phyloP scores from a whole-genome alignment of 2,888 invertebrate genomes.

The Leptura quadrifasciata region DNA sequence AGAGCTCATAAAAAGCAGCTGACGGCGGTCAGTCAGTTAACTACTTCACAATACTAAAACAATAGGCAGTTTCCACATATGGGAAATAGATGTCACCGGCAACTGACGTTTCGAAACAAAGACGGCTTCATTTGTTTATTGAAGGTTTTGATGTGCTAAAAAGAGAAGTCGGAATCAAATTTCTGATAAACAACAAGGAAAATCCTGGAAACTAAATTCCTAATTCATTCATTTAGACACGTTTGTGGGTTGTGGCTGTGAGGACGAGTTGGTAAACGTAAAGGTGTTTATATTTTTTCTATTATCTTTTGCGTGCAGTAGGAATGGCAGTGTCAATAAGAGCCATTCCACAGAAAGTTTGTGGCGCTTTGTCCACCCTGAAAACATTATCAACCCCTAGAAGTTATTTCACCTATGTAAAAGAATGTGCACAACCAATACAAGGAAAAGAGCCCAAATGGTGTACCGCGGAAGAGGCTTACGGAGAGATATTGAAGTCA shows the following conservation, averaged over 20 bases:
- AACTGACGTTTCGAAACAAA: constrained; percentile 1
- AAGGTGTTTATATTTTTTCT: constrained; percentile 27
- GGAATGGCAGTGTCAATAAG: constrained; percentile 67
- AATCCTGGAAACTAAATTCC: neutral
- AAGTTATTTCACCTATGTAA: constrained; percentile 85
- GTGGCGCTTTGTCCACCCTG: constrained; percentile 64
- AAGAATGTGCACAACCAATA: constrained; percentile 88
- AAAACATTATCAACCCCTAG: constrained; percentile 71
- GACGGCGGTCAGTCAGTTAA: no score
- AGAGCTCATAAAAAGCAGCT: no score
- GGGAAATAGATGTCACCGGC: neutral
- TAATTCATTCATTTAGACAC: neutral
- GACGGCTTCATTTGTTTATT: neutral
- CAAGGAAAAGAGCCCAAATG: constrained; percentile 83
- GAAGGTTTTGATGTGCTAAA: neutral
- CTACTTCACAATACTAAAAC: no score
- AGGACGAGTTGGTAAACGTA: neutral
- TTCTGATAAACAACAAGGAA: neutral
- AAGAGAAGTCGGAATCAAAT: neutral
- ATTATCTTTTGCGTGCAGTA: constrained; percentile 7
- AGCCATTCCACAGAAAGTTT: constrained; percentile 62
- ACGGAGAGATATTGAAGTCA: constrained; percentile 86
- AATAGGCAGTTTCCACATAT: neutral
- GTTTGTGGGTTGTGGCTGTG: neutral
- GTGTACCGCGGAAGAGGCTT: constrained; percentile 85